Evolutionary conservation across 2,797 vertebrate genomes (phyloP).

Genomic region (Darevskia nairensis): DNA sequence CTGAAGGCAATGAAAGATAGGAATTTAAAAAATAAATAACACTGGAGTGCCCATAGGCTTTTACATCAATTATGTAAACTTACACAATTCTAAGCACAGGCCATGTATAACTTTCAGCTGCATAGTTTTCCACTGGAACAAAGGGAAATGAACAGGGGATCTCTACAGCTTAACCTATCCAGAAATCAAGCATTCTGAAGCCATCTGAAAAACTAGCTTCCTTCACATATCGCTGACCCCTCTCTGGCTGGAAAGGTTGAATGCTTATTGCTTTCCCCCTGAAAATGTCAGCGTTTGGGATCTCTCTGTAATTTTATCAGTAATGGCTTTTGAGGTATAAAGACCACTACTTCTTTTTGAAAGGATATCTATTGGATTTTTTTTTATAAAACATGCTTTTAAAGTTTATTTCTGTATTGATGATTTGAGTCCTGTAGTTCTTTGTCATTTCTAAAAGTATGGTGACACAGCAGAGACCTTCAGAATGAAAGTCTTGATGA

Average conservation of each 20-base stretch:
- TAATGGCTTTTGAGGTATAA: conserved; percentile 10
- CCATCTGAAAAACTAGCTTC: neutral
- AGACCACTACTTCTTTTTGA: neutral
- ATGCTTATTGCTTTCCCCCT: conserved; percentile 21
- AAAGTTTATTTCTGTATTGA: conserved; percentile 10
- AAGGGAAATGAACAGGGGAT: neutral
- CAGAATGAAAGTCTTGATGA: neutral
- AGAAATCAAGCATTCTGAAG: neutral
- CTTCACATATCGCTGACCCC: neutral
- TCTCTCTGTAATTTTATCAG: conserved; percentile 1
- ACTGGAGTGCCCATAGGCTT: neutral
- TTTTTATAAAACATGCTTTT: neutral
- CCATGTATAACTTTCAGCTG: neutral
- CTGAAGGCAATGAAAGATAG: neutral
- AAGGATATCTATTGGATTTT: neutral
- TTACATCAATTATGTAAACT: neutral
- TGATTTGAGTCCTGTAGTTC: neutral
- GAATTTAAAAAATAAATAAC: neutral
- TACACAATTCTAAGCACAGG: neutral
- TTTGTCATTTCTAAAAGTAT: conserved; percentile 6
- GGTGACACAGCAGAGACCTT: neutral
- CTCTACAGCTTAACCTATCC: neutral
- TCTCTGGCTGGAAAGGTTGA: conserved; percentile 21
- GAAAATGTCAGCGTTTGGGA: conserved; percentile 28
- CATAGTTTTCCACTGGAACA: neutral